Evolutionary conservation across 2,888 invertebrate genomes (phyloP), one percentile per base, ranked within the genome.

Genomic region (Pterobdella sp.): DNA sequence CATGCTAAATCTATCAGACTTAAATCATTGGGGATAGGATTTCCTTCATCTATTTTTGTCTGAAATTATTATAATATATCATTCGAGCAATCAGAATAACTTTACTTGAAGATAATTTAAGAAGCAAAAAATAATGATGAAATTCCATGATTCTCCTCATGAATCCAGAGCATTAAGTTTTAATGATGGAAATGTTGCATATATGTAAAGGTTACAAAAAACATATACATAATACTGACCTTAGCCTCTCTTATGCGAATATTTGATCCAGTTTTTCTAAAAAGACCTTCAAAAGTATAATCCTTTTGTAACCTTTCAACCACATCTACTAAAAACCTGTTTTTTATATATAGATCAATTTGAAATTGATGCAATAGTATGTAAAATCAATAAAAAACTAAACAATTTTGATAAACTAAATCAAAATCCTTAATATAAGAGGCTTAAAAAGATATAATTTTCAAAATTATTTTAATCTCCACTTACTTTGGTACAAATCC

Each of bases 191-290:
- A 49, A 49, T n/a, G n/a, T n/a, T n/a, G n/a, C n/a, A n/a, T n/a
- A n/a, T n/a, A n/a, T n/a, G n/a, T n/a, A n/a, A n/a, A n/a, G n/a
- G n/a, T n/a, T n/a, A 49, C 22, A 49, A 49, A 14, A 49, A 49
- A 14, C 22, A 49, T 49, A 49, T 49, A 49, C 22, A 18, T 26
- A 26, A 64, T 26, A 64, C 69, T 65, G 77, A 90, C 90, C 85
- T 89, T 89, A 32, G 93, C 88, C 83, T 92, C 91, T 80, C 89
- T 90, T 83, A 92, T 92, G 75, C 93, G 87, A 52, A 88, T 86
- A 79, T 90, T 88, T 0, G 92, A 91, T 22, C 93, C 94, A 68
- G 92, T 91, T 85, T 92, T 93, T 7, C 94, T 87, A 82, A 94
- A 94, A 68, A 94, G 84, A 0, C 94, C 94, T 82, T 93, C 93